These are phyloP conservation scores for Branchinecta lindahli DNA, from an alignment of 1,140 invertebrate species.

Conservation along the genomic window DNA sequence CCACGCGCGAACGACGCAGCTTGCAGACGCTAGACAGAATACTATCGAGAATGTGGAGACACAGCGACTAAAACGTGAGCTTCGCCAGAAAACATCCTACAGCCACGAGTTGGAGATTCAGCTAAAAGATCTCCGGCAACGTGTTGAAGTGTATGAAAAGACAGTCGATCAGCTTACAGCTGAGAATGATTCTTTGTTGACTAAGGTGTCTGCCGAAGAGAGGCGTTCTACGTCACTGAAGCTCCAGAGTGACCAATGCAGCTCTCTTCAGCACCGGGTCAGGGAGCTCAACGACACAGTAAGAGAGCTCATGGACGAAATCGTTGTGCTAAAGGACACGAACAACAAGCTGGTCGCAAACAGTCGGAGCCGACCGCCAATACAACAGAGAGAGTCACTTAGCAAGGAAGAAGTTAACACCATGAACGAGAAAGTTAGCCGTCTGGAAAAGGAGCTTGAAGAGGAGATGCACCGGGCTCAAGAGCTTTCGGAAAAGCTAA, in stretches of 20 bases:
- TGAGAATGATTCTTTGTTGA: neutral
- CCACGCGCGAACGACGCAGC: neutral
- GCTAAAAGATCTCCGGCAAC: neutral
- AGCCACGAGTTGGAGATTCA: neutral
- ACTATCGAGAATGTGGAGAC: neutral
- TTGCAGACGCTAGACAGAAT: neutral
- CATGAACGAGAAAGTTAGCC: neutral
- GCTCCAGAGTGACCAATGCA: neutral
- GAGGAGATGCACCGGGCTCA: neutral
- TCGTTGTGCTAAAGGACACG: neutral
- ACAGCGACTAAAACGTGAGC: neutral
- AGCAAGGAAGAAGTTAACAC: neutral
- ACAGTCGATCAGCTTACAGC: neutral
- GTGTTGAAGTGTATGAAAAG: neutral
- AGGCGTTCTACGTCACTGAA: neutral
- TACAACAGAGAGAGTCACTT: neutral
- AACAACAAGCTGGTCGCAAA: neutral
- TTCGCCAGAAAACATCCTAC: neutral
- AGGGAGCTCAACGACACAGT: neutral
- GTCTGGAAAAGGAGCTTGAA: neutral
- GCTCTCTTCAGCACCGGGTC: neutral
- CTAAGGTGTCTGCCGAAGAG: neutral
- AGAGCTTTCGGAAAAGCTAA: neutral
- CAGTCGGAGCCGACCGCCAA: neutral
- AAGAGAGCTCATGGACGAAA: neutral